Conservation (phyloP, 2,888 invertebrate species). For the Caenorhabditis doughertyi region DNA sequence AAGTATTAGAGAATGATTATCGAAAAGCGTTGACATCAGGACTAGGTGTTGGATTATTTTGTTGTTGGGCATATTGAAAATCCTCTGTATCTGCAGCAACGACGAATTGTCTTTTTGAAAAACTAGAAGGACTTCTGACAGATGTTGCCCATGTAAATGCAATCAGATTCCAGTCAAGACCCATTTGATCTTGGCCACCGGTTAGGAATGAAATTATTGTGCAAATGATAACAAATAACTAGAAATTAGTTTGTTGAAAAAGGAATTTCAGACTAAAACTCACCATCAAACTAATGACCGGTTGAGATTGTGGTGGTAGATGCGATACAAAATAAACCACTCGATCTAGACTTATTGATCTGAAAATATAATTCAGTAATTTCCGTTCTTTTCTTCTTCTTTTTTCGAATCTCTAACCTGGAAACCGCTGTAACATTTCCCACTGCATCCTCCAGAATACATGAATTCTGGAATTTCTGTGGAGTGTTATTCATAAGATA, state of each 20-base stretch:
- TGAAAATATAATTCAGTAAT: constrained; percentile 26
- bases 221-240: constrained; percentile 65
- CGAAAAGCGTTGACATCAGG: constrained; percentile 57
- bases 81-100: constrained; percentile 64
- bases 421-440: constrained; percentile 10
- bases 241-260: constrained; percentile 1
- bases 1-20: neutral
- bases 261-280: neutral
- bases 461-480: constrained; percentile 50
- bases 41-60: constrained; percentile 61
- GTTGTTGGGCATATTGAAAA: constrained; percentile 74
- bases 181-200: constrained; percentile 76
- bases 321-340: constrained; percentile 53
- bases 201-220: constrained; percentile 64
- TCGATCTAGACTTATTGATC: constrained; percentile 60
- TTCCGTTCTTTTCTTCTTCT: no score
- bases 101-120: constrained; percentile 66
- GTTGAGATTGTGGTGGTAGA: constrained; percentile 62
- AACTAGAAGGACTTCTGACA: constrained; percentile 50
- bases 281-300: constrained; percentile 63
- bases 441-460: constrained; percentile 54
- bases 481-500: constrained; percentile 57
- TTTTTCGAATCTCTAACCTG: neutral
- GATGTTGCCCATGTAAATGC: constrained; percentile 72
- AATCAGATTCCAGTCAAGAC: constrained; percentile 75